phyloP scores from a whole-genome alignment of 2,888 invertebrate genomes.

The Andrena bicolor region DNA sequence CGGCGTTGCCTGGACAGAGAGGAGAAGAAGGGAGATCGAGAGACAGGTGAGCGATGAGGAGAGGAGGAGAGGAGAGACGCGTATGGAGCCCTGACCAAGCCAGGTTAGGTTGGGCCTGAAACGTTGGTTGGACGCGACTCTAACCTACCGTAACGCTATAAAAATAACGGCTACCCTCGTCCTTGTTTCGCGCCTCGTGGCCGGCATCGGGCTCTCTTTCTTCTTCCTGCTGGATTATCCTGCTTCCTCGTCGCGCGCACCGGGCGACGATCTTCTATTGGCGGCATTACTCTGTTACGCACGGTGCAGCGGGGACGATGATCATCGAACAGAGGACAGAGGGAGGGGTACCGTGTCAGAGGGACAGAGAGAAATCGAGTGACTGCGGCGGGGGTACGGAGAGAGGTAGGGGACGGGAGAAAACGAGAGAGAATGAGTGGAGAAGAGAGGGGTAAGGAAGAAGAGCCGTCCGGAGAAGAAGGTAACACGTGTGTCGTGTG shows the following conservation, averaged over 20 bases:
- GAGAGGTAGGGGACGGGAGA: not conserved
- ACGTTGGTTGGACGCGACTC: conserved; percentile 78
- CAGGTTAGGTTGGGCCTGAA: conserved; percentile 79
- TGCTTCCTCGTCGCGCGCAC: conserved; percentile 57
- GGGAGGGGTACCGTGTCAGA: conserved; percentile 13
- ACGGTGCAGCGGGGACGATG: conserved; percentile 48
- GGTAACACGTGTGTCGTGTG: conserved; percentile 8
- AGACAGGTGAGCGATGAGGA: conserved; percentile 53
- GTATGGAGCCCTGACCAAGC: conserved; percentile 70
- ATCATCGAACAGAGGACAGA: conserved; percentile 39
- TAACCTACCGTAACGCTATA: conserved; percentile 84
- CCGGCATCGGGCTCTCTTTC: conserved; percentile 49
- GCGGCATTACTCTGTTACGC: conserved; percentile 60
- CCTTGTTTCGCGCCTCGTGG: conserved; percentile 61
- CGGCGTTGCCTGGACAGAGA: conserved; percentile 27
- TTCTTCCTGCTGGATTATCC: conserved; percentile 63
- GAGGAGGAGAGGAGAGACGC: conserved; percentile 44
- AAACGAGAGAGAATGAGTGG: not conserved
- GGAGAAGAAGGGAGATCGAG: conserved; percentile 58
- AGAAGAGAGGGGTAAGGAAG: conserved; percentile 26
- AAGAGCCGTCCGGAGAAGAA: conserved; percentile 23
- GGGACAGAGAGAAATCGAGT: conserved; percentile 14
- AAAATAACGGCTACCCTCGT: conserved; percentile 79
- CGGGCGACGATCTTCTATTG: conserved; percentile 49
- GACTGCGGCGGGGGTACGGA: not conserved